Evolutionary conservation across 2,888 invertebrate genomes (phyloP).

Genomic region (Ptycholaimellus sp.): DNA sequence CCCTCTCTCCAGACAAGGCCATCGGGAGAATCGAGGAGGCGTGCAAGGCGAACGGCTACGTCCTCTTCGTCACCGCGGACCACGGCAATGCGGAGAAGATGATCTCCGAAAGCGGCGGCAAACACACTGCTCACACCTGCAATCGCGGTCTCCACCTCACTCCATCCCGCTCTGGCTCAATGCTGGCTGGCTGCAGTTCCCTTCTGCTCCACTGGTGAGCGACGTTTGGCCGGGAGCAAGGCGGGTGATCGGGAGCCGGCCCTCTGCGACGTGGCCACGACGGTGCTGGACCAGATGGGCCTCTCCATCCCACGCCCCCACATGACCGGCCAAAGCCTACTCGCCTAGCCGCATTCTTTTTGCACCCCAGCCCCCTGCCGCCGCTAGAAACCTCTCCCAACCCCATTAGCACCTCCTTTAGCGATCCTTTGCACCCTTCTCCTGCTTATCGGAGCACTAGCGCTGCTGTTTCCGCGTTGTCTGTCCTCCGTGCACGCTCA

Average conservation of each 20-base stretch:
- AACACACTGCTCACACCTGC: constrained; percentile 30
- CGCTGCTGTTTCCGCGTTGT: too few species aligned
- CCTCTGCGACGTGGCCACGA: constrained; percentile 30
- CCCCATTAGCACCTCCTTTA: too few species aligned
- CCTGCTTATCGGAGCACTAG: too few species aligned
- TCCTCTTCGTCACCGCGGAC: constrained; percentile 21
- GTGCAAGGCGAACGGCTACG: constrained; percentile 21
- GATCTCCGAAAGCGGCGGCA: constrained; percentile 27
- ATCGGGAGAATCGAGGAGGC: constrained; percentile 28
- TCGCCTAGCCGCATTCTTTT: too few species aligned
- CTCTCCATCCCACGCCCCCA: constrained; percentile 24
- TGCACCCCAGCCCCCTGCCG: too few species aligned
- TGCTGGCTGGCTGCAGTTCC: background rate
- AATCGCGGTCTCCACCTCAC: background rate
- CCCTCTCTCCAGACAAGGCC: constrained; percentile 18
- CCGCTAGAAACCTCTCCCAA: too few species aligned
- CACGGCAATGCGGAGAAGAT: constrained; percentile 31
- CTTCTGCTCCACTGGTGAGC: constrained; percentile 2
- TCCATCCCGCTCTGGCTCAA: background rate
- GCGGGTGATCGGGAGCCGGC: constrained; percentile 21
- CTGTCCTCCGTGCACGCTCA: too few species aligned
- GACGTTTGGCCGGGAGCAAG: background rate
- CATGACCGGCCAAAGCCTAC: too few species aligned
- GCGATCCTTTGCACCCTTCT: too few species aligned
- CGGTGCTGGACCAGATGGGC: constrained; percentile 27